phyloP scores from a whole-genome alignment of 2,113 vertebrate genomes.

The Gulo gulo region DNA sequence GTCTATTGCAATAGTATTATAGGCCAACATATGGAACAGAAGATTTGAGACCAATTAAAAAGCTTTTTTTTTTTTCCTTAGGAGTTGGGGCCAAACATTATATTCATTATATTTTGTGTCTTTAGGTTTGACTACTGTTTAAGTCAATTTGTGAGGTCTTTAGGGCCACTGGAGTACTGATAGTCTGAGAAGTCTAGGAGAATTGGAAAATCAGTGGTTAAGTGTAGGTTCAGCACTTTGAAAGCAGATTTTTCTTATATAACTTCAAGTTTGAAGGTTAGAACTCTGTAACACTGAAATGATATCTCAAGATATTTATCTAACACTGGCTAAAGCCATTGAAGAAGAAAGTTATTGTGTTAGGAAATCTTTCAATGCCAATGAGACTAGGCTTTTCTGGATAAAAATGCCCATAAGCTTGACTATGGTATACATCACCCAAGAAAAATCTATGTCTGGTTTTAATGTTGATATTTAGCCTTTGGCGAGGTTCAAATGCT shows the following conservation, averaged over 20 bases:
- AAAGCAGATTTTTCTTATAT: neutral
- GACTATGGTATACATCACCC: conserved; percentile 57
- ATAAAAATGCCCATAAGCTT: conserved; percentile 51
- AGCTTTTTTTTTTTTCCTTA: neutral
- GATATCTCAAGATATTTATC: neutral
- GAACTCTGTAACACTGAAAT: neutral
- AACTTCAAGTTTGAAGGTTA: conserved; percentile 1
- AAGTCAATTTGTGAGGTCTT: neutral
- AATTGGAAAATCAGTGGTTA: neutral
- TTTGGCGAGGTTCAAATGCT: conserved; percentile 62
- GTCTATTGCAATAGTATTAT: neutral
- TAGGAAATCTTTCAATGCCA: conserved; percentile 33
- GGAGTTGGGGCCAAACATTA: neutral
- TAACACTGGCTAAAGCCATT: neutral
- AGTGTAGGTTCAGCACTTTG: neutral
- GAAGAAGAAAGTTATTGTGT: conserved; percentile 15
- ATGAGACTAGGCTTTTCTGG: neutral
- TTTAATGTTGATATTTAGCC: conserved; percentile 63
- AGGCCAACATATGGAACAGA: neutral
- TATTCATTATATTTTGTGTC: neutral
- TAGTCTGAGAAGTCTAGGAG: neutral
- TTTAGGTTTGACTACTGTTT: neutral
- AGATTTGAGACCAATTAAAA: neutral
- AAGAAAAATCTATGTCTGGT: conserved; percentile 67
- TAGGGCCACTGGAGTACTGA: neutral